These are phyloP conservation scores for Cariama cristata DNA, from an alignment of 2,113 vertebrate genomes.

Conservation along the genomic window DNA sequence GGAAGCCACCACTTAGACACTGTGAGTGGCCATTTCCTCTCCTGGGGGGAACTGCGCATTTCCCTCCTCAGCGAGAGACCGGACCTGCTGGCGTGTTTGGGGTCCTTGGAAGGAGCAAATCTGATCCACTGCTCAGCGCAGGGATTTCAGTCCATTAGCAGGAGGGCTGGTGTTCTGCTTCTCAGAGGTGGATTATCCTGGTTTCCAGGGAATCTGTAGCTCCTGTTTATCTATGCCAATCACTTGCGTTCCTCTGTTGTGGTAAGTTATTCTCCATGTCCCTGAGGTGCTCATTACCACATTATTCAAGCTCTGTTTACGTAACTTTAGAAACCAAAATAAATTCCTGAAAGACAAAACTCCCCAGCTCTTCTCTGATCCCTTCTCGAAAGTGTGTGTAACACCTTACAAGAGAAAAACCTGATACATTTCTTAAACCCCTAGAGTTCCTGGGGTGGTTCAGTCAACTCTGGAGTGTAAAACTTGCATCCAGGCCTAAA, in stretches of 20 bases:
- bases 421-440: background rate
- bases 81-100: background rate
- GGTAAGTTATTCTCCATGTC: constrained; percentile 4
- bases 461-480: background rate
- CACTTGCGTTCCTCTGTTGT: background rate
- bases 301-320: constrained; percentile 22
- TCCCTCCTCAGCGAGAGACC: background rate
- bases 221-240: constrained; percentile 26
- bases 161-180: background rate
- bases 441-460: background rate
- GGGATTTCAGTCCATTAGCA: background rate
- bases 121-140: background rate
- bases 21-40: background rate
- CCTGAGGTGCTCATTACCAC: constrained; percentile 52
- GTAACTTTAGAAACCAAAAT: constrained; percentile 20
- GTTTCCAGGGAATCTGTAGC: constrained; percentile 44
- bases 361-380: background rate
- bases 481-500: background rate
- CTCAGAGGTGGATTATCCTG: constrained; percentile 7
- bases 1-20: background rate
- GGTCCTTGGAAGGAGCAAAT: background rate
- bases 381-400: background rate
- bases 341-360: constrained; percentile 27
- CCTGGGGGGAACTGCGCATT: background rate
- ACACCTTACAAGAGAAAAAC: background rate